Evolutionary conservation across 2,797 vertebrate species (phyloP).

Genomic region (Caiman crocodilus): DNA sequence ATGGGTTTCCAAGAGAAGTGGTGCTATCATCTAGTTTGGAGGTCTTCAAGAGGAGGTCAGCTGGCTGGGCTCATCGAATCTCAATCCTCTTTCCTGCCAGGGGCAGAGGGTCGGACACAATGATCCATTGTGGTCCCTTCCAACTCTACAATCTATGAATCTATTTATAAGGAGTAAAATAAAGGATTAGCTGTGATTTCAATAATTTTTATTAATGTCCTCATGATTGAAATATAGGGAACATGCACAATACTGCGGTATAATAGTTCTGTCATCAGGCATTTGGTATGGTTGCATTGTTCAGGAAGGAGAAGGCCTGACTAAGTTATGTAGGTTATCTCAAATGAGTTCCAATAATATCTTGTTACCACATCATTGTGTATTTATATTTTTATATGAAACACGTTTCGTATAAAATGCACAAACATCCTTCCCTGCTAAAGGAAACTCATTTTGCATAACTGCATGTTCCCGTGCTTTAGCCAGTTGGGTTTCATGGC

Average conservation of each 20-base stretch:
- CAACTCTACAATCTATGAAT: too few relatives aligned
- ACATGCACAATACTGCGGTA: not conserved
- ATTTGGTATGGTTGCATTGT: not conserved
- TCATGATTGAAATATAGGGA: not conserved
- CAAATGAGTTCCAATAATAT: not conserved
- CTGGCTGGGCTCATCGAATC: too few relatives aligned
- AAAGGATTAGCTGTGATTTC: too few relatives aligned
- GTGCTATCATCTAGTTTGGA: not conserved
- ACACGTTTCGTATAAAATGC: too few relatives aligned
- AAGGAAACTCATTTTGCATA: not conserved
- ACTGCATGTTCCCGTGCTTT: not conserved
- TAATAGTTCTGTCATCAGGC: not conserved
- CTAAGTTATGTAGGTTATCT: not conserved
- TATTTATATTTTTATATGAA: accelerated
- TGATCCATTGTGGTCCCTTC: too few relatives aligned
- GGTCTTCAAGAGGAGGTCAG: too few relatives aligned
- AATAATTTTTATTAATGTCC: not conserved
- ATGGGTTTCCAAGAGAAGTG: too few relatives aligned
- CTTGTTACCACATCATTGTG: not conserved
- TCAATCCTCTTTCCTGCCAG: too few relatives aligned
- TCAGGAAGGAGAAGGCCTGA: not conserved
- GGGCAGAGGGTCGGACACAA: too few relatives aligned
- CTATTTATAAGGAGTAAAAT: not conserved
- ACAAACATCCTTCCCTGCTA: not conserved
- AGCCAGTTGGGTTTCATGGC: not conserved